Evolutionary conservation across 2,888 invertebrate species (phyloP).

Genomic region (Conus canariensis): DNA sequence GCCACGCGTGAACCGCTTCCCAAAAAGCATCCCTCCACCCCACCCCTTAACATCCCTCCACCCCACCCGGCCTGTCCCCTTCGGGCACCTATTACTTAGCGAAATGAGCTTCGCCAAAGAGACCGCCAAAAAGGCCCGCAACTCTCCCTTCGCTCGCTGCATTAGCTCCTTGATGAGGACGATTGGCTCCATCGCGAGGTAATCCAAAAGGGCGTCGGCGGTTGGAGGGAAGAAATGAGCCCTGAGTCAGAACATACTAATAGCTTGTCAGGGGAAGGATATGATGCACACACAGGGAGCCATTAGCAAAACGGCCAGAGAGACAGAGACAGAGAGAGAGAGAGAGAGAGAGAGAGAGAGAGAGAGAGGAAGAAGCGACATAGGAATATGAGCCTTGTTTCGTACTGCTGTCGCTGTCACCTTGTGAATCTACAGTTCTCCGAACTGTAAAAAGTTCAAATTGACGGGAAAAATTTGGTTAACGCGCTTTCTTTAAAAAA

Average conservation of each 20-base stretch:
- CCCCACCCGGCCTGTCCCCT: not conserved
- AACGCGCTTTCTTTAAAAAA: too few relatives aligned
- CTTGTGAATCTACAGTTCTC: too few relatives aligned
- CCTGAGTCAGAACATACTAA: constrained; percentile 4
- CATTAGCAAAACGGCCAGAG: constrained; percentile 7
- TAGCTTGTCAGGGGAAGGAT: constrained; percentile 21
- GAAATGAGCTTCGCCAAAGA: not conserved
- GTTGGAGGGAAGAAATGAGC: constrained; percentile 21
- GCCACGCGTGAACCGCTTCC: not conserved
- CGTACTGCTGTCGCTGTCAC: too few relatives aligned
- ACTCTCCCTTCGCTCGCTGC: not conserved
- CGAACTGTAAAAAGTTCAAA: too few relatives aligned
- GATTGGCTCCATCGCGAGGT: not conserved
- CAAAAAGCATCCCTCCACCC: not conserved
- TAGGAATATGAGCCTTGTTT: too few relatives aligned
- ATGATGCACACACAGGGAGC: not conserved
- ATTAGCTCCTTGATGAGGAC: constrained; percentile 22
- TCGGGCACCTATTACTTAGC: not conserved
- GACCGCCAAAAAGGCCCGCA: constrained; percentile 1
- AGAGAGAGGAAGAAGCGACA: too few relatives aligned
- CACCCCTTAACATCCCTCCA: not conserved
- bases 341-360: too few relatives aligned
- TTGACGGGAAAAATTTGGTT: too few relatives aligned
- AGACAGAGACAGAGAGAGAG: not conserved
- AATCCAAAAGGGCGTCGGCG: not conserved